These are phyloP conservation scores for Caenorhabditis afra DNA, from an alignment of 2,888 invertebrate genomes.

Conservation along the genomic window DNA sequence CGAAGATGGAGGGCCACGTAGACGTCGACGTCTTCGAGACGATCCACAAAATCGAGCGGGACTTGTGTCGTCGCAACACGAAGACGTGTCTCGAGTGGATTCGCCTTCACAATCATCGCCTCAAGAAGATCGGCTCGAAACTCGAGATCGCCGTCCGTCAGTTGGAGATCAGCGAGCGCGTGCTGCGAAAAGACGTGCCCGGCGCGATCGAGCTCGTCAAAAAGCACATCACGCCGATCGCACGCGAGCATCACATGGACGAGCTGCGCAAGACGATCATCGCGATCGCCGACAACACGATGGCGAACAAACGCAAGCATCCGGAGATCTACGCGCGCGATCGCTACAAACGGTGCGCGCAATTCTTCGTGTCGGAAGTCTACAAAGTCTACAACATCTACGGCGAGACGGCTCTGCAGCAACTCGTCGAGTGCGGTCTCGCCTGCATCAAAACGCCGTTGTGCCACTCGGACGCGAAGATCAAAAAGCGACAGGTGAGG, in stretches of 20 bases:
- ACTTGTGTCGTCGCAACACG: conserved; percentile 65
- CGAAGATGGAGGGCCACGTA: conserved; percentile 41
- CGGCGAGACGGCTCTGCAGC: conserved; percentile 92
- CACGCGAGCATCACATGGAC: conserved; percentile 81
- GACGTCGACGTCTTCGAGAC: conserved; percentile 71
- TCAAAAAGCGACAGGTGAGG: too few species aligned
- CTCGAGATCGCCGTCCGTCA: conserved; percentile 93
- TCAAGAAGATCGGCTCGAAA: conserved; percentile 84
- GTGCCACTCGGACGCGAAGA: conserved; percentile 60
- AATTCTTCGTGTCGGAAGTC: conserved; percentile 94
- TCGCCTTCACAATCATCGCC: conserved; percentile 82
- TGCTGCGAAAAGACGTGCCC: conserved; percentile 87
- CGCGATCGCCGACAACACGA: too few species aligned
- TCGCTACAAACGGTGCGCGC: conserved; percentile 90
- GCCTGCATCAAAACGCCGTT: conserved; percentile 94
- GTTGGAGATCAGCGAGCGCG: conserved; percentile 88
- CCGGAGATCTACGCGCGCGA: conserved; percentile 84
- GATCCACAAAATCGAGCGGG: conserved; percentile 45
- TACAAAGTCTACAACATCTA: conserved; percentile 90
- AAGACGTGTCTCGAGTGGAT: conserved; percentile 81
- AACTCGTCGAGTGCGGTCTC: conserved; percentile 92
- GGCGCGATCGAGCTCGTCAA: conserved; percentile 94
- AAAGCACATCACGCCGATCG: conserved; percentile 86
- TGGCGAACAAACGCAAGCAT: conserved; percentile 31
- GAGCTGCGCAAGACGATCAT: conserved; percentile 18